These are phyloP conservation scores for Gymnocypris eckloni DNA, from an alignment of 2,797 vertebrate species.

Conservation along the genomic window DNA sequence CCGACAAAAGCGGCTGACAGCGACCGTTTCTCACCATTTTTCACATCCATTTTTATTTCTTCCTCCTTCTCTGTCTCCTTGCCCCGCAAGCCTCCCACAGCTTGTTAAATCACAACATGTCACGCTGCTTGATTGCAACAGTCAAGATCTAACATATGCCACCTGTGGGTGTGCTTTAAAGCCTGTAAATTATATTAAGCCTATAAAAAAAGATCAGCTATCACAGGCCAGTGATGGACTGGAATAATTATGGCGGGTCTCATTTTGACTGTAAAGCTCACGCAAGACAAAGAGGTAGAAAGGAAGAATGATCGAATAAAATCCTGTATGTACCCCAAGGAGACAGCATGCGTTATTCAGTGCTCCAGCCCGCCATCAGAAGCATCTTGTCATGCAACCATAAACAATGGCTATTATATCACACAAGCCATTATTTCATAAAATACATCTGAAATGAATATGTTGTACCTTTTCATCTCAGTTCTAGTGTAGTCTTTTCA, in stretches of 20 bases:
- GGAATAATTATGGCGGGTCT: slow-evolving; percentile 60
- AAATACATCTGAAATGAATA: slow-evolving; percentile 11
- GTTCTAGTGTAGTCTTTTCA: not conserved
- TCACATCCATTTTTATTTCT: slow-evolving; percentile 47
- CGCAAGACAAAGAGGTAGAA: slow-evolving; percentile 52
- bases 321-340: slow-evolving; percentile 24
- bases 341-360: slow-evolving; percentile 44
- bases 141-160: slow-evolving; percentile 64
- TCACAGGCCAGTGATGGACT: slow-evolving; percentile 56
- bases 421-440: slow-evolving; percentile 64
- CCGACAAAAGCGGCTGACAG: slow-evolving; percentile 46
- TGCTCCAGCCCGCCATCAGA: slow-evolving; percentile 16
- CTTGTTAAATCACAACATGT: slow-evolving; percentile 68
- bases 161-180: slow-evolving; percentile 65
- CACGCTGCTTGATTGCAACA: slow-evolving; percentile 64
- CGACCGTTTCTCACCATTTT: slow-evolving; percentile 42
- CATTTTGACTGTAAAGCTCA: slow-evolving; percentile 60
- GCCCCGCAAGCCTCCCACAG: slow-evolving; percentile 59
- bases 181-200: slow-evolving; percentile 65
- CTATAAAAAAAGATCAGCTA: slow-evolving; percentile 63
- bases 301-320: slow-evolving; percentile 47
- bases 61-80: slow-evolving; percentile 42
- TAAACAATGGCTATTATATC: slow-evolving; percentile 51
- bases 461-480: not conserved
- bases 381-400: slow-evolving; percentile 22